These are phyloP conservation scores for Poecilia velifera DNA, from an alignment of 2,797 vertebrate species.

Conservation along the genomic window DNA sequence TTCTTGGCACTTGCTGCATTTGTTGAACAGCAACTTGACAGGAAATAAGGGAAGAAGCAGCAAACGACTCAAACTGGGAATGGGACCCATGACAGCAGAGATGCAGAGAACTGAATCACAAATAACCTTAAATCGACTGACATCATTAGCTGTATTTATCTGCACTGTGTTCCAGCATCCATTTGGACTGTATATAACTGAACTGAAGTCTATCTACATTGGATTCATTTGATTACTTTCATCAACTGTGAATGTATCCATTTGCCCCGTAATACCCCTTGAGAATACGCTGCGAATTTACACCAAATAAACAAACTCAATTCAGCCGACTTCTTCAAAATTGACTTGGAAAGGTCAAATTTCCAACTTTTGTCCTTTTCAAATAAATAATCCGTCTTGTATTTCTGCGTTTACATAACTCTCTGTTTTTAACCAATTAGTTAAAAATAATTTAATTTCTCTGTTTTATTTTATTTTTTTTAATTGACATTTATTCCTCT, in stretches of 20 bases:
- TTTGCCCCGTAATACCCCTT: not conserved
- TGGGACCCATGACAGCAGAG: not conserved
- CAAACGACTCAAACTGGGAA: not conserved
- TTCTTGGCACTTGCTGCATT: not conserved
- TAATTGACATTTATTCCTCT: not conserved
- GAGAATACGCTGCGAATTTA: not conserved
- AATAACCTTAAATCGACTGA: not conserved
- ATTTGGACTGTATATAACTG: not conserved
- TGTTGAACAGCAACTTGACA: not conserved
- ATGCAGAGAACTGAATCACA: not conserved
- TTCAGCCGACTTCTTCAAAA: not conserved
- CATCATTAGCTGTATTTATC: not conserved
- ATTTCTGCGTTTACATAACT: not conserved
- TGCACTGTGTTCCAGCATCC: not conserved
- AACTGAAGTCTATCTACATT: not conserved
- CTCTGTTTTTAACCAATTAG: not conserved
- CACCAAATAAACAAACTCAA: not conserved
- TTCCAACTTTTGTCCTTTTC: not conserved
- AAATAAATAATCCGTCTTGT: not conserved
- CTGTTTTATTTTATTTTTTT: not conserved
- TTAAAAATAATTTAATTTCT: slow-evolving; percentile 1
- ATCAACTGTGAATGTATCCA: no score
- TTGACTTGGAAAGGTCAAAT: not conserved
- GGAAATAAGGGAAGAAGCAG: not conserved
- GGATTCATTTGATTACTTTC: not conserved